Conservation (phyloP, 2,113 vertebrate species). For the Rhynchomys soricoides region DNA sequence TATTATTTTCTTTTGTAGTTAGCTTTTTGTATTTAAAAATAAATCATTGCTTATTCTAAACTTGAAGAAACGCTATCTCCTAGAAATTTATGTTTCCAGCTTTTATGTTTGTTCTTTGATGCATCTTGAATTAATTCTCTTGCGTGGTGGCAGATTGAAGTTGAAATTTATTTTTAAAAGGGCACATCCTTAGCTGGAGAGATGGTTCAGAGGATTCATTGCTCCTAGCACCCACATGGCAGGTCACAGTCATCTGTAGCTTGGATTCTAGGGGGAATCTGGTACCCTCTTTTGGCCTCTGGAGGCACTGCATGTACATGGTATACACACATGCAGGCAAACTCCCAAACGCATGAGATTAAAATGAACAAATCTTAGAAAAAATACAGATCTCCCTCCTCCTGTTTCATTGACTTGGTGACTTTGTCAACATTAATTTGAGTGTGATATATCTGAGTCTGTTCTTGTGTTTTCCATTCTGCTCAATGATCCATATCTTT, state of each 20-base stretch:
- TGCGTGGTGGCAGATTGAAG: background rate
- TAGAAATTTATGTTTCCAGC: background rate
- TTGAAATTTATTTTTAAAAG: background rate
- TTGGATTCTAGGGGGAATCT: background rate
- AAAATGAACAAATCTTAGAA: background rate
- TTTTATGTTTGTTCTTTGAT: background rate
- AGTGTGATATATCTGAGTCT: background rate
- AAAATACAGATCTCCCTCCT: background rate
- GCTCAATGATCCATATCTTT: background rate
- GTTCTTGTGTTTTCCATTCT: background rate
- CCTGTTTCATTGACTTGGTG: background rate
- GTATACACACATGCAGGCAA: background rate
- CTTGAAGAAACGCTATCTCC: conserved; percentile 1
- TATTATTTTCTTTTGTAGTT: background rate
- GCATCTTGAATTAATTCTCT: conserved; percentile 2
- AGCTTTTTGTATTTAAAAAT: conserved; percentile 15
- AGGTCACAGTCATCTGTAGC: background rate
- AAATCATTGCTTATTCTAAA: background rate
- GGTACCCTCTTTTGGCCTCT: background rate
- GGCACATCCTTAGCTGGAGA: background rate
- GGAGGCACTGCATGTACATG: background rate
- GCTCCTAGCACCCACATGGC: background rate
- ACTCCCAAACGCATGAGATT: background rate
- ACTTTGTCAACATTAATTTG: conserved; percentile 9
- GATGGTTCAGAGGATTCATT: background rate